Conservation (phyloP, 2,888 invertebrate species). For the Cryptops parisi region DNA sequence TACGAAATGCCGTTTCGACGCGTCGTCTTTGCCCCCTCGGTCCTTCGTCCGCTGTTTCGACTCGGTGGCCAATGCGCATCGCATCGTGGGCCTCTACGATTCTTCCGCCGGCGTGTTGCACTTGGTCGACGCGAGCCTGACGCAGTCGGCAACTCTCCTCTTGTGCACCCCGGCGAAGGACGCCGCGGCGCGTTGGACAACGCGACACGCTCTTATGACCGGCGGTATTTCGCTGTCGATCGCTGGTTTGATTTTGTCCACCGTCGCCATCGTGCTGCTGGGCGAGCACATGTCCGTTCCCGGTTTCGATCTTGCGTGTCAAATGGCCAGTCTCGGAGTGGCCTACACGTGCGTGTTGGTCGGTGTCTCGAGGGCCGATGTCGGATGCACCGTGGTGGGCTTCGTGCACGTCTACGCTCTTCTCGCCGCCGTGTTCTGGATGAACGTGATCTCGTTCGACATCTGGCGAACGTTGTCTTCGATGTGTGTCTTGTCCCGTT, state of each 20-base stretch:
- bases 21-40: background rate
- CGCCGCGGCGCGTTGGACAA: background rate
- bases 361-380: background rate
- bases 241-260: background rate
- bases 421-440: conserved; percentile 10
- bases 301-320: background rate
- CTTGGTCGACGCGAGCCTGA: background rate
- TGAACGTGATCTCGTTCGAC: conserved; percentile 14
- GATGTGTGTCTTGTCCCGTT: conserved; percentile 1
- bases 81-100: background rate
- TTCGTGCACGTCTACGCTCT: conserved; percentile 8
- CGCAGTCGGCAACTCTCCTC: background rate
- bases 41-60: background rate
- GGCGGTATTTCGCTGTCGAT: background rate
- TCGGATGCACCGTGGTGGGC: conserved; percentile 1
- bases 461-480: conserved; percentile 9
- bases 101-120: background rate
- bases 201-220: background rate
- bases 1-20: background rate
- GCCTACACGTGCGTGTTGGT: background rate
- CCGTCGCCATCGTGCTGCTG: background rate
- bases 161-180: background rate
- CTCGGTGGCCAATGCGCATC: background rate
- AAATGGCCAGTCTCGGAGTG: background rate
- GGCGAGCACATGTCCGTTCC: background rate